These are phyloP conservation scores for Daubentonia madagascariensis DNA, from an alignment of 2,113 vertebrate species.

Conservation along the genomic window DNA sequence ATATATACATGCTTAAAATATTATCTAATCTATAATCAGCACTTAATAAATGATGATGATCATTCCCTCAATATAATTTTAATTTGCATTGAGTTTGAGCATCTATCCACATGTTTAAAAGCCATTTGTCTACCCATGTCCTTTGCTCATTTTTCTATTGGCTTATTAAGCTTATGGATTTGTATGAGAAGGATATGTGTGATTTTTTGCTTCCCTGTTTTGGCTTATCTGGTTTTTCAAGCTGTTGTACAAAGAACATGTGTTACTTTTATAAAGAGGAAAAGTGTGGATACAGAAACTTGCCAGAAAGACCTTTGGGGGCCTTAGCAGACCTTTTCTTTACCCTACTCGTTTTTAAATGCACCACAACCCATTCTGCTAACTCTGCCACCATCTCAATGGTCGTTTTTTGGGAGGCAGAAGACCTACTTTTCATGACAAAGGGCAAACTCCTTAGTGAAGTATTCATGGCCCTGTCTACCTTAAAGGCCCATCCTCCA, in stretches of 20 bases:
- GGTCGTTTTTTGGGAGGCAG: background rate
- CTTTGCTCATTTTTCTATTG: background rate
- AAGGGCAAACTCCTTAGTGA: background rate
- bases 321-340: background rate
- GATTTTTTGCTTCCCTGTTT: background rate
- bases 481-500: background rate
- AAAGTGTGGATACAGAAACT: background rate
- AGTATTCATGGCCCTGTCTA: background rate
- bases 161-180: background rate
- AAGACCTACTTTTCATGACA: background rate
- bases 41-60: background rate
- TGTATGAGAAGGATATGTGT: background rate
- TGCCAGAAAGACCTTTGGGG: background rate
- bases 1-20: background rate
- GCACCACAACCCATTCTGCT: background rate
- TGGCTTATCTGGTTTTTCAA: background rate
- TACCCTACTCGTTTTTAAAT: background rate
- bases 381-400: background rate
- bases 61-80: background rate
- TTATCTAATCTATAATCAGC: background rate
- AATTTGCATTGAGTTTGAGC: conserved; percentile 8
- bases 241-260: background rate
- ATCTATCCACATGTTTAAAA: background rate
- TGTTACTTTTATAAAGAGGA: conserved; percentile 22
- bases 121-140: background rate